Conservation (phyloP, 2,113 vertebrate genomes). For the Cyphomyrus plagiostoma region DNA sequence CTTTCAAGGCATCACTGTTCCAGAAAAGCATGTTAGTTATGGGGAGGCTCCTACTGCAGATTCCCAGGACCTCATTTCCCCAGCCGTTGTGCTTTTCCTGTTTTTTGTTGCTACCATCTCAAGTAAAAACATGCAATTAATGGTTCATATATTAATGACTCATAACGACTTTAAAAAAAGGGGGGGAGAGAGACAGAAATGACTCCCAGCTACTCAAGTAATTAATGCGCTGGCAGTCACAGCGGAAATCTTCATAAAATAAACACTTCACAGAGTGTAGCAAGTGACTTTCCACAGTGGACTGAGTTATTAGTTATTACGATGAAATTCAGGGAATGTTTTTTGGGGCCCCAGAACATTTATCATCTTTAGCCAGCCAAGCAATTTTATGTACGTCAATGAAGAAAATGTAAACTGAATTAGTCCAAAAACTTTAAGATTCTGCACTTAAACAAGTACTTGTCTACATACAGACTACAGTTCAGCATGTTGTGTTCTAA, state of each 20-base stretch:
- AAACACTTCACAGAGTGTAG: neutral
- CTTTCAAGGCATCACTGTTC: neutral
- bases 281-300: neutral
- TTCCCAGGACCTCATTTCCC: neutral
- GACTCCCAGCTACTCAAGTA: neutral
- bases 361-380: neutral
- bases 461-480: neutral
- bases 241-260: neutral
- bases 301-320: neutral
- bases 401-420: neutral
- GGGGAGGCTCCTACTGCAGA: neutral
- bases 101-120: neutral
- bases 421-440: neutral
- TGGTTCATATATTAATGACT: neutral
- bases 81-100: neutral
- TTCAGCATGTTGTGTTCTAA: neutral
- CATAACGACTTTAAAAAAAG: neutral
- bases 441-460: neutral
- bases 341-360: neutral
- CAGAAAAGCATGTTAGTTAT: neutral
- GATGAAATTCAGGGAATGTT: neutral
- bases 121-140: neutral
- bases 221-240: neutral
- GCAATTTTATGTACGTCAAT: neutral
- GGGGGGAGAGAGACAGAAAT: neutral